Evolutionary conservation across 2,888 invertebrate species (phyloP), one percentile per base, ranked within the genome.

Genomic region (Gibbula magus): DNA sequence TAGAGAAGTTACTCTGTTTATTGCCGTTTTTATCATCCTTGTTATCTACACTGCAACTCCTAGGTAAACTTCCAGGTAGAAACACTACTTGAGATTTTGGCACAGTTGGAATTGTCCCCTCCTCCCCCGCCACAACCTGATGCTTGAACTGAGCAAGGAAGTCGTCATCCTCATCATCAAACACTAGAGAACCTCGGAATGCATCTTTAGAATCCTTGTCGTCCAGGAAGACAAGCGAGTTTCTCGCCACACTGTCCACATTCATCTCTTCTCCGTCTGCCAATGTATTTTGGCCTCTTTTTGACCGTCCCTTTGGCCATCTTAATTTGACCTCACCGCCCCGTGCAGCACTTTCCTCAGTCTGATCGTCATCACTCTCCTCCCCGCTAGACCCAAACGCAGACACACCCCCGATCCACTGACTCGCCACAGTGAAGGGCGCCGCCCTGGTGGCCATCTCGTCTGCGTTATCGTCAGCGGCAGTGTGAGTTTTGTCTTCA

Each of bases 381-480:
- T 97, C 97, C 86, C 98, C 98, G 0, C 97, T 97, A 92, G 98
- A 98, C 89, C 98, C 98, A 92, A 98, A 98, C 92, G 98, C 98
- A 0, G 97, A 91, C 79, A 88, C 84, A n/a, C 87, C 97, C n/a
- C 87, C 97, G 91, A 98, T 98, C 97, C 98, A 98, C 90, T 96
- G 96, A 22, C 98, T 98, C 0, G 97, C 98, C 20, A 98, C 93
- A 0, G 98, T 98, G 13, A 98, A 92, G 8, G 92, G 92, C 8
- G 92, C 92, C n/a, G 92, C 92, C 22, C 91, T 85, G 2, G 92
- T 92, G 66, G 92, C 92, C 84, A 91, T 90, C 79, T 92, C 92
- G 83, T 92, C 92, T 22, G 88, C 87, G 78, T 87, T 88, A 77
- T 89, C 88, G 78, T 90, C 91, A 35, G 84, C 88, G 66, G 86